Evolutionary conservation across 2,797 vertebrate species (phyloP), one percentile per base, ranked within the genome.

Genomic region (Crax fasciolata): DNA sequence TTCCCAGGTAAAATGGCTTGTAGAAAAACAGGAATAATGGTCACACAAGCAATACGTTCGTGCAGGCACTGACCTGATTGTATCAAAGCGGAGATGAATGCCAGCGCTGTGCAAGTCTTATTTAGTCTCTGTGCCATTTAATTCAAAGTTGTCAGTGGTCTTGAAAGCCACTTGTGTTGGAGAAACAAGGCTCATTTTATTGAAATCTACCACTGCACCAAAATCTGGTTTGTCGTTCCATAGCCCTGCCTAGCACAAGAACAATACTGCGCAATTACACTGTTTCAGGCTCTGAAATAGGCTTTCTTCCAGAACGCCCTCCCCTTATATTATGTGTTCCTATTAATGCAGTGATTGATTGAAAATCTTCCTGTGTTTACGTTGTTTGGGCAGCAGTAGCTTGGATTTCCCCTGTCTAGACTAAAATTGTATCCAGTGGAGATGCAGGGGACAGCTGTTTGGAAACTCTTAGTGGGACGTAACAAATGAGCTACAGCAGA

Each of bases 311-410:
- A 93, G 82, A 92, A 75, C 75, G 82, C 87, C 71, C 95, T 97
- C 91, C 91, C 81, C 61, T 72, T 91, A 72, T 41, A 96, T 94
- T 94, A 94, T 16, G 2, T 91, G 90, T 90, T 96, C 89, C 89
- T 95, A 89, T 96, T 92, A 96, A 93, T 96, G 92, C 90, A 95
- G 73, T 96, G 92, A 97, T 96, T 90, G 89, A 97, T 82, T 89
- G 86, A 93, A 93, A 92, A 94, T 94, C 91, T 96, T 94, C 88
- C 87, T 89, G 75, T 96, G 90, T 96, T 96, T 93, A 88, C 41
- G 62, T 80, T 96, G 91, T 94, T 87, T 75, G 93, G 87, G 81
- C 86, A 94, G 82, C 81, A 90, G 70, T 92, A 83, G 93, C 62
- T 87, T 92, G 94, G 80, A 78, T 93, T 97, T 96, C 85, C 90